Conservation (phyloP, 2,888 invertebrate species). For the Arctia plantaginis region DNA sequence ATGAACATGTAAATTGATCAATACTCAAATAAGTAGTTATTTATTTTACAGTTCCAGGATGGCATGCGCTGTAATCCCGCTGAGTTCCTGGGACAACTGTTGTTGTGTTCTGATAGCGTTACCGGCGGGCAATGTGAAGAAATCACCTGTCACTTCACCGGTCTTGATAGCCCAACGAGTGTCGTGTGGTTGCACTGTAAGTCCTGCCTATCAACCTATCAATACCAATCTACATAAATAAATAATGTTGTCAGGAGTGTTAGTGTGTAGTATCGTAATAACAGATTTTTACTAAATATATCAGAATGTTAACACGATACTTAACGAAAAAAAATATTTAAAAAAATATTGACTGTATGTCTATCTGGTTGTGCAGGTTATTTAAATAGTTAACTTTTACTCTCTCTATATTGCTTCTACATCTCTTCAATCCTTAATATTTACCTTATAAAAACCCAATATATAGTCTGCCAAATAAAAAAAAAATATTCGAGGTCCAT, state of each 20-base stretch:
- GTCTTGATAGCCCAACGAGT: slow-evolving; percentile 85
- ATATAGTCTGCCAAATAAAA: background rate
- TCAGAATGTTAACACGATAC: no score
- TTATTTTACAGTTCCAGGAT: slow-evolving; percentile 67
- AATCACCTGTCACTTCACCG: slow-evolving; percentile 88
- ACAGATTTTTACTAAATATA: no score
- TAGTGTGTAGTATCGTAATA: no score
- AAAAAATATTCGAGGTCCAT: background rate
- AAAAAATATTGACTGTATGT: no score
- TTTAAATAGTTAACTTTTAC: no score
- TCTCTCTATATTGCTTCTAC: no score
- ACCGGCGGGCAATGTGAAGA: slow-evolving; percentile 61
- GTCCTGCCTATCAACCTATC: slow-evolving; percentile 13
- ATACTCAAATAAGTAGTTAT: background rate
- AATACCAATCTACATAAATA: no score
- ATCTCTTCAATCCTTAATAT: no score
- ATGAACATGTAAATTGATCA: no score
- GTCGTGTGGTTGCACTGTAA: slow-evolving; percentile 71
- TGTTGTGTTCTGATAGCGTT: slow-evolving; percentile 71
- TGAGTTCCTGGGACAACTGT: slow-evolving; percentile 73
- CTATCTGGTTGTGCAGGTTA: no score
- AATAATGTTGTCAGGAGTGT: background rate
- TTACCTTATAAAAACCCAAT: no score
- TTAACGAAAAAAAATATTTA: no score
- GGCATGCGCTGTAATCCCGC: slow-evolving; percentile 86